A percentile compares a stretch with the other conserved stretches of the same genome.
Evolutionary conservation across 2,888 invertebrate genomes (phyloP).

Genomic region (Leptopilina drosophilae): DNA sequence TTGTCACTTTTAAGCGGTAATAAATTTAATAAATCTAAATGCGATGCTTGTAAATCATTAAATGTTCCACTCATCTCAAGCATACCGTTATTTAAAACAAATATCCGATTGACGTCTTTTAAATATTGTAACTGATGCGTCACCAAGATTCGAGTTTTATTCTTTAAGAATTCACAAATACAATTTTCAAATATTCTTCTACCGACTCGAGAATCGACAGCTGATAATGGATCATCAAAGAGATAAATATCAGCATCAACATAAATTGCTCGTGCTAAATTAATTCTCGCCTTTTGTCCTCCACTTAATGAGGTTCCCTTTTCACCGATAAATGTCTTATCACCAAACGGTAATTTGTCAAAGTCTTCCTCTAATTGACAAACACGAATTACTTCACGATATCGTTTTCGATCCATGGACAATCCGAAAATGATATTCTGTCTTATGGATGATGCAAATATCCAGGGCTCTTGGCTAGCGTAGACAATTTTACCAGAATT

Average conservation of each 20-base stretch:
- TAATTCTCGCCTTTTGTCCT: constrained; percentile 90
- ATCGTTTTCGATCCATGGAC: constrained; percentile 68
- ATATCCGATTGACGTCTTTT: constrained; percentile 81
- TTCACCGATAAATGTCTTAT: constrained; percentile 88
- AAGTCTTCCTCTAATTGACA: constrained; percentile 87
- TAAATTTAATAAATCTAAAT: constrained; percentile 82
- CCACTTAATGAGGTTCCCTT: constrained; percentile 88
- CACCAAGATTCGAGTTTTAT: constrained; percentile 47
- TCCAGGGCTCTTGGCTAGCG: constrained; percentile 91
- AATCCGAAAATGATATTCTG: constrained; percentile 79
- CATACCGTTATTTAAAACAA: constrained; percentile 78
- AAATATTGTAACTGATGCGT: constrained; percentile 87
- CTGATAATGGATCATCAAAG: constrained; percentile 87
- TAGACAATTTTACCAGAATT: constrained; percentile 85
- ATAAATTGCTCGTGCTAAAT: constrained; percentile 85
- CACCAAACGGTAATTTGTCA: constrained; percentile 84
- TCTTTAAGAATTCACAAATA: constrained; percentile 43
- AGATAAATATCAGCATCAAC: constrained; percentile 86
- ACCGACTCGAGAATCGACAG: constrained; percentile 85
- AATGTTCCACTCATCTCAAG: constrained; percentile 81
- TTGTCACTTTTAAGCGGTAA: constrained; percentile 67
- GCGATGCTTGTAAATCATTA: constrained; percentile 79
- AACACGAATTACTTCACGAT: constrained; percentile 80
- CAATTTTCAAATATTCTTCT: constrained; percentile 80
- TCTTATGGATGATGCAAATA: constrained; percentile 83